Conservation (phyloP, 2,888 invertebrate species). For the Trichogramma evanescens region DNA sequence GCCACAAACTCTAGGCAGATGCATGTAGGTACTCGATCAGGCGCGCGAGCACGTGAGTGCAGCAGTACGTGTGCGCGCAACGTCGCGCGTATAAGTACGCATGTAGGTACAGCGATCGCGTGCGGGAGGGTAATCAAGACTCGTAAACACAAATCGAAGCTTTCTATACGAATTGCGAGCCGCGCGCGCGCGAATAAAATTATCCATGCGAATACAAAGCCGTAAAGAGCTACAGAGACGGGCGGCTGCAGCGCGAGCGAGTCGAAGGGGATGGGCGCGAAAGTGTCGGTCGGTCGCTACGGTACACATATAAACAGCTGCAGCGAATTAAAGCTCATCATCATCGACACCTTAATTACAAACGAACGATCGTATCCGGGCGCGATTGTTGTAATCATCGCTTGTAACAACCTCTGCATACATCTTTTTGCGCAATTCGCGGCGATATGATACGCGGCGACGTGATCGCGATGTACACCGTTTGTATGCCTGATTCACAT, state of each 20-base stretch:
- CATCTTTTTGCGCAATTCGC: not conserved
- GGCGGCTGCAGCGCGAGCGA: not conserved
- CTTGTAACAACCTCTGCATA: slow-evolving; percentile 1
- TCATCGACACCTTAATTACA: slow-evolving; percentile 23
- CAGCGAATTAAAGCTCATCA: slow-evolving; percentile 17
- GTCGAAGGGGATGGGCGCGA: not conserved
- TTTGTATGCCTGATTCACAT: not conserved
- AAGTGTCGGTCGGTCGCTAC: not conserved
- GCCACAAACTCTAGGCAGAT: no score
- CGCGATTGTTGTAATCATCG: slow-evolving; percentile 7
- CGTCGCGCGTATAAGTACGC: no score
- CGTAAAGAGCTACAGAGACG: not conserved
- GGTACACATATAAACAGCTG: not conserved
- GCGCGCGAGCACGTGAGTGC: not conserved
- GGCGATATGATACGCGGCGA: not conserved
- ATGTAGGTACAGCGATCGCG: no score
- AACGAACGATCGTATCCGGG: slow-evolving; percentile 15
- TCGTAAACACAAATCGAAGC: slow-evolving; percentile 13
- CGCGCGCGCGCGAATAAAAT: slow-evolving; percentile 9
- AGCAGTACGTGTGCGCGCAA: no score
- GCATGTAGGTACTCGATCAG: not conserved
- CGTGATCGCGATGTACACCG: not conserved
- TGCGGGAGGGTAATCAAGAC: slow-evolving; percentile 1
- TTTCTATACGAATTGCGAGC: no score
- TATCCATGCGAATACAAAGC: not conserved